A percentile compares a stretch with the other conserved stretches of the same genome.
These are phyloP conservation scores for Spinus pinus DNA, from an alignment of 2,797 vertebrate species.

Conservation along the genomic window DNA sequence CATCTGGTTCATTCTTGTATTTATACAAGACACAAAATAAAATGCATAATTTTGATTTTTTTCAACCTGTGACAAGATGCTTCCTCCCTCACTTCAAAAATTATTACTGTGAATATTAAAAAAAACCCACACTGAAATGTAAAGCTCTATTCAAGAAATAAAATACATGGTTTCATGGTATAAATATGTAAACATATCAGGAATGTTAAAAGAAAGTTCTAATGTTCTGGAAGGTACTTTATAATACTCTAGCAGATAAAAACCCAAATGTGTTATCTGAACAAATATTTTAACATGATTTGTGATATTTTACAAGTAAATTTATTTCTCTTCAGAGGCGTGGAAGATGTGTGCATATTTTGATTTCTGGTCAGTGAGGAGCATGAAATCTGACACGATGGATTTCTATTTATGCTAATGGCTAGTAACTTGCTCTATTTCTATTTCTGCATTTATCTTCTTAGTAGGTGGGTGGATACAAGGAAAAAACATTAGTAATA, in stretches of 20 bases:
- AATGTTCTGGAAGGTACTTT: not conserved
- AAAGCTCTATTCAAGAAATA: not conserved
- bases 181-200: not conserved
- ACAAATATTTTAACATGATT: not conserved
- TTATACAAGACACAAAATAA: slow-evolving; percentile 51
- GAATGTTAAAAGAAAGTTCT: accelerated
- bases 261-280: not conserved
- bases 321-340: slow-evolving; percentile 2
- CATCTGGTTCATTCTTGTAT: slow-evolving; percentile 66
- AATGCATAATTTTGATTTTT: slow-evolving; percentile 19
- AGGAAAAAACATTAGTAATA: not conserved
- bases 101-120: not conserved
- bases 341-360: not conserved
- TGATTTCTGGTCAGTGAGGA: not conserved
- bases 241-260: not conserved
- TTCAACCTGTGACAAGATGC: not conserved
- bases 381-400: not conserved
- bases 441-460: not conserved
- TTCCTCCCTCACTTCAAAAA: not conserved
- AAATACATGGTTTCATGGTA: not conserved
- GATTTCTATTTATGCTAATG: slow-evolving; percentile 36
- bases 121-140: not conserved
- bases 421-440: slow-evolving; percentile 7
- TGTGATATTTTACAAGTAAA: not conserved
- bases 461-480: not conserved